Conservation (phyloP, 2,888 invertebrate genomes). For the Clanis bilineata region DNA sequence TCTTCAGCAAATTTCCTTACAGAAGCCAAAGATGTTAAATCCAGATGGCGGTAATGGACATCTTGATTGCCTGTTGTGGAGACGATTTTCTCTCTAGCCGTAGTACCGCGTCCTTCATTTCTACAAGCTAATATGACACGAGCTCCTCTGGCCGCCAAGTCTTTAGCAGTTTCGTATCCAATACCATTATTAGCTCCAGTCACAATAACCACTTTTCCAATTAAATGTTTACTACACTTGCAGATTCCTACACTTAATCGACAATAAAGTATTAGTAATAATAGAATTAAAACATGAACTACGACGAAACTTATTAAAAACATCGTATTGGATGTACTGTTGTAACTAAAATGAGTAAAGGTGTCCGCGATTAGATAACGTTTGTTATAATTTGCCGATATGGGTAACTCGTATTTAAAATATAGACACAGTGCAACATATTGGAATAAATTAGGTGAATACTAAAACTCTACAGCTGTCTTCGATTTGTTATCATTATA, state of each 20-base stretch:
- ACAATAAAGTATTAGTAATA: slow-evolving; percentile 35
- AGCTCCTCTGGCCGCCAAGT: slow-evolving; percentile 88
- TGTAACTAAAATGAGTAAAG: background rate
- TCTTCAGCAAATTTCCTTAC: slow-evolving; percentile 83
- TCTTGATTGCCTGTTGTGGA: slow-evolving; percentile 48
- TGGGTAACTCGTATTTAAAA: background rate
- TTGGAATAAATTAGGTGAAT: background rate
- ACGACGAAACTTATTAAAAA: slow-evolving; percentile 34
- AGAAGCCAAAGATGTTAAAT: slow-evolving; percentile 77
- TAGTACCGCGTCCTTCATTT: slow-evolving; percentile 84
- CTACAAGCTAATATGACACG: slow-evolving; percentile 91
- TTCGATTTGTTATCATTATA: no score
- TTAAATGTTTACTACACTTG: slow-evolving; percentile 72
- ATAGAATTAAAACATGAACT: slow-evolving; percentile 29
- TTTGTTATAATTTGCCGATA: background rate
- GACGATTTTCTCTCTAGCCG: slow-evolving; percentile 61
- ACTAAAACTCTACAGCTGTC: background rate
- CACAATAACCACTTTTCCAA: slow-evolving; percentile 91
- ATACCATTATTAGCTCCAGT: slow-evolving; percentile 93
- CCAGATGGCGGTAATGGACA: slow-evolving; percentile 65
- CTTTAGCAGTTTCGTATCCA: slow-evolving; percentile 88
- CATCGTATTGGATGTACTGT: slow-evolving; percentile 29
- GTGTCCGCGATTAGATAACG: slow-evolving; percentile 3
- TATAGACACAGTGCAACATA: background rate
- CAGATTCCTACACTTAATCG: slow-evolving; percentile 52